Evolutionary conservation across 2,888 invertebrate genomes (phyloP).

Genomic region (Globia sparganii): DNA sequence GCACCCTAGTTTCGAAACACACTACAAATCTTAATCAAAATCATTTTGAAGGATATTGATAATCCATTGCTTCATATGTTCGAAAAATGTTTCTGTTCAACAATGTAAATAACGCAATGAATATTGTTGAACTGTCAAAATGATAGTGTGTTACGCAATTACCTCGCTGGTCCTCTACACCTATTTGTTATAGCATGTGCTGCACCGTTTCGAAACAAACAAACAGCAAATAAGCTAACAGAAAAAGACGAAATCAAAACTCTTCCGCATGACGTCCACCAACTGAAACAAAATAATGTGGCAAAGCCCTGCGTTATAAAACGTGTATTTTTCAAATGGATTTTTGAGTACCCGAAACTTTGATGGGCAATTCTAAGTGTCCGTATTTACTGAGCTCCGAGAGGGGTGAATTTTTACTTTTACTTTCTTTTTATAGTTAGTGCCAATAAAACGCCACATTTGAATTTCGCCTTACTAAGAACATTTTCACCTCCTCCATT

Average conservation of each 20-base stretch:
- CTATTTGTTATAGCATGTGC: neutral
- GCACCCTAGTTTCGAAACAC: too few species aligned
- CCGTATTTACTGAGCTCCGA: slow-evolving; percentile 82
- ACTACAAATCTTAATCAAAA: too few species aligned
- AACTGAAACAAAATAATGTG: slow-evolving; percentile 30
- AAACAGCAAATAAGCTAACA: neutral
- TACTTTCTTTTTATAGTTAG: slow-evolving; percentile 86
- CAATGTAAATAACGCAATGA: too few species aligned
- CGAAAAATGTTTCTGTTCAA: too few species aligned
- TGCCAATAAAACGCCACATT: slow-evolving; percentile 84
- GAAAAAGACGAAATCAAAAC: neutral
- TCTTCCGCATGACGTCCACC: neutral
- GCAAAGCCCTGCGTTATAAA: slow-evolving; percentile 74
- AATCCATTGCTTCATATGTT: too few species aligned
- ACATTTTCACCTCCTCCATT: slow-evolving; percentile 60
- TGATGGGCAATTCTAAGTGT: slow-evolving; percentile 89
- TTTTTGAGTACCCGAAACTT: slow-evolving; percentile 89
- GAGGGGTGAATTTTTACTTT: slow-evolving; percentile 81
- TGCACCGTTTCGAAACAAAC: too few species aligned
- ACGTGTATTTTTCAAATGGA: slow-evolving; percentile 89
- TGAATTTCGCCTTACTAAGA: slow-evolving; percentile 78
- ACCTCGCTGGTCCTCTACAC: too few species aligned
- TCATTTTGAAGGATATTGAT: too few species aligned
- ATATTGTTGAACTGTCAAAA: too few species aligned
- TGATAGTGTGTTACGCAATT: too few species aligned